Evolutionary conservation across 2,888 invertebrate genomes (phyloP), one percentile per base, ranked within the genome.

Genomic region (Zelleria hepariella): DNA sequence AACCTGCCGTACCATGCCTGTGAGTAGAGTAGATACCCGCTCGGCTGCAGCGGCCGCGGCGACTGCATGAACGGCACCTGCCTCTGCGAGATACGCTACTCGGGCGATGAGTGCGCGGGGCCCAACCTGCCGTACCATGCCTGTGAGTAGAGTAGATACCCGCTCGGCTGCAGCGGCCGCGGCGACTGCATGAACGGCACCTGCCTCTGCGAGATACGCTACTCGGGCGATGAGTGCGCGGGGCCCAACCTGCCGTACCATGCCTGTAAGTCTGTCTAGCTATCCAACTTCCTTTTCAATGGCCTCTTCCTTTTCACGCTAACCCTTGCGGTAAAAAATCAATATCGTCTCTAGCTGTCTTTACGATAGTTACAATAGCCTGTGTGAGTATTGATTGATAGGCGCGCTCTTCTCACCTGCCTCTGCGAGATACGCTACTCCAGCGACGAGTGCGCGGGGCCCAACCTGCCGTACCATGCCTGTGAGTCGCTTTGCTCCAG

Each of bases 51-150:
- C 72, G 96, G 96, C 63, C 93, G 95, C 64, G 97, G 97, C 21
- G 97, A 97, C 86, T 97, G 97, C 82, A 92, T 95, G 77, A 96
- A 97, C 80, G 96, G 96, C 65, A 96, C 96, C 59, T 97, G 97
- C 77, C 91, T 96, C 67, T 97, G 97, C 82, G 96, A 96, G 90
- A 97, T 97, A 69, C 91, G 93, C 59, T 97, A 94, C 80, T 91
- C 96, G 62, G 97, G 97, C 8, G 93, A 94, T 62, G 92, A 94
- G 72, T 95, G 97, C 77, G 93, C 94, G 62, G 93, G 94, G 26
- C 95, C 94, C 64, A 96, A 97, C 83, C 80, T 95, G 68, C 94
- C 94, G 32, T 97, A 96, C 74, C 95, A 92, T 72, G 90, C 90
- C 27, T 89, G 90, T 76, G 62, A 74, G 73, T 73, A 57, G 15